Conservation (phyloP, 2,113 vertebrate genomes). For the Microcebus ravelobensis region DNA sequence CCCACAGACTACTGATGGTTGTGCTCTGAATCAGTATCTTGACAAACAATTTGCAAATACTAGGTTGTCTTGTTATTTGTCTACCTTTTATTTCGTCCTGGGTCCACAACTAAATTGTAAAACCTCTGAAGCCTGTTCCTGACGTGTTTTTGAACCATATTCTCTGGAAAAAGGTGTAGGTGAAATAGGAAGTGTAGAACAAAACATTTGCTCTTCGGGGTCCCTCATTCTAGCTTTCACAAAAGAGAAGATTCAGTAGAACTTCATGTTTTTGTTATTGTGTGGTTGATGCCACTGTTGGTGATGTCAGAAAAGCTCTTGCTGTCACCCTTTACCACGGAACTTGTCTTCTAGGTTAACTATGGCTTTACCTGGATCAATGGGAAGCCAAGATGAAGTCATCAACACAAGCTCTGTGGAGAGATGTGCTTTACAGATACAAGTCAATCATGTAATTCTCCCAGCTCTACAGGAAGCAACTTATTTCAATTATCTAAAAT, state of each 20-base stretch:
- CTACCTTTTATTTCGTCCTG: neutral
- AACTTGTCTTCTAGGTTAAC: neutral
- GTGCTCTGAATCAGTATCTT: neutral
- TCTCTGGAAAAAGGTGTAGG: neutral
- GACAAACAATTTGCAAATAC: neutral
- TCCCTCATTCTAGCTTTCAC: neutral
- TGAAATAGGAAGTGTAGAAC: neutral
- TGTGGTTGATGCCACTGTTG: neutral
- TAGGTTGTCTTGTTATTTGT: neutral
- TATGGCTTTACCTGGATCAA: neutral
- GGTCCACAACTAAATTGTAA: neutral
- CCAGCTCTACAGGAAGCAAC: neutral
- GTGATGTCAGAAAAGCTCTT: neutral
- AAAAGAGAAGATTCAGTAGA: neutral
- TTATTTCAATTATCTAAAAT: conserved; percentile 42
- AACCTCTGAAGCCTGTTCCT: neutral
- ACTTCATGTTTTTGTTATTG: neutral
- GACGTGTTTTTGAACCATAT: neutral
- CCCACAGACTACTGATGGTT: neutral
- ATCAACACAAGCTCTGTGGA: neutral
- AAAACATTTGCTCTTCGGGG: neutral
- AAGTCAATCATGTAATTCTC: neutral
- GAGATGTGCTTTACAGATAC: neutral
- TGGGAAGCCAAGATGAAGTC: neutral
- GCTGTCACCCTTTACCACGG: neutral